phyloP scores from a whole-genome alignment of 1,140 invertebrate species.

The Tenebrio molitor region DNA sequence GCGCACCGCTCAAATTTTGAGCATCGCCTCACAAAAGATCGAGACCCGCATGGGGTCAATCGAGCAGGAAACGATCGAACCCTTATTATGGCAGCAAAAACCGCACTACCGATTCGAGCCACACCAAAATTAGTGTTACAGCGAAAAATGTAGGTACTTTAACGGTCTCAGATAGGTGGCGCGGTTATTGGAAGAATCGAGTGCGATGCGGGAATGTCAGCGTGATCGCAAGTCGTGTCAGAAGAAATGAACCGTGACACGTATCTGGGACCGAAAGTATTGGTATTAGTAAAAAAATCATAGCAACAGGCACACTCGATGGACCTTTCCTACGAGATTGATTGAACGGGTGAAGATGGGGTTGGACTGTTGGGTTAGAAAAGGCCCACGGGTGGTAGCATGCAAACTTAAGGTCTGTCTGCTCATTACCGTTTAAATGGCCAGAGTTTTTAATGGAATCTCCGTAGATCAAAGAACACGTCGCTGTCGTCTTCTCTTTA shows the following conservation, averaged over 20 bases:
- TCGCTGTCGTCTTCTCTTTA: conserved; percentile 49
- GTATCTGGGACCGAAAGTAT: background rate
- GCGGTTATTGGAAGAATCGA: background rate
- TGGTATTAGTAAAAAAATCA: conserved; percentile 33
- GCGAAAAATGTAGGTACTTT: background rate
- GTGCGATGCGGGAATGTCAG: too few species aligned
- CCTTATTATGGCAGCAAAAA: too few species aligned
- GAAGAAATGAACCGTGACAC: background rate
- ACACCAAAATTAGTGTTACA: background rate
- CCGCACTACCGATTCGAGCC: background rate
- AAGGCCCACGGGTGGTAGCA: conserved; percentile 37
- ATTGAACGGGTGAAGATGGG: background rate
- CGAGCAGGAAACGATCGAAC: too few species aligned
- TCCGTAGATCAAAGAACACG: conserved; percentile 42
- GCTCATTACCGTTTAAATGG: conserved; percentile 56
- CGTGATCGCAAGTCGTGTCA: too few species aligned
- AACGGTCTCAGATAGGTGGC: background rate
- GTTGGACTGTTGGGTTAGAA: conserved; percentile 10
- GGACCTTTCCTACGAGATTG: conserved; percentile 22
- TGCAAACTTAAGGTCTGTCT: conserved; percentile 53
- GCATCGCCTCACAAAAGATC: background rate
- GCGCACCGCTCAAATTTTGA: too few species aligned
- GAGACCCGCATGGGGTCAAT: background rate
- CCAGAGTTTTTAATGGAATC: conserved; percentile 46
- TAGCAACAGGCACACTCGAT: conserved; percentile 17